These are phyloP conservation scores for Tragelaphus strepsiceros DNA, from an alignment of 2,113 vertebrate genomes.

Conservation along the genomic window DNA sequence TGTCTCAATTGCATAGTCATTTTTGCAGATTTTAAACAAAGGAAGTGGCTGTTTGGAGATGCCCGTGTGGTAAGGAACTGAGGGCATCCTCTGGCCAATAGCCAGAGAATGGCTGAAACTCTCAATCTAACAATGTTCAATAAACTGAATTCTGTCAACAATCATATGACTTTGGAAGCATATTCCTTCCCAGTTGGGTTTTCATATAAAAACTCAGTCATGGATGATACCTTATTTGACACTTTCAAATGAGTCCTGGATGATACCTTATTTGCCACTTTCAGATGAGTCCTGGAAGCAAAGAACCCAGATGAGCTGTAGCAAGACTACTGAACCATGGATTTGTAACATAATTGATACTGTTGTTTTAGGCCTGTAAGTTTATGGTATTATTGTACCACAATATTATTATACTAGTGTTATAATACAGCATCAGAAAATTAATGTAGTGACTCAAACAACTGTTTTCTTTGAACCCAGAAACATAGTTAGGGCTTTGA, in stretches of 20 bases:
- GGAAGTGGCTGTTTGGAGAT: background rate
- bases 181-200: background rate
- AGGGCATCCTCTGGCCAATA: background rate
- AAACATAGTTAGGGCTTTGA: background rate
- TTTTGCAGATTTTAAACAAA: background rate
- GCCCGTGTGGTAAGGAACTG: background rate
- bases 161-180: background rate
- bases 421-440: background rate
- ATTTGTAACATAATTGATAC: background rate
- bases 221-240: background rate
- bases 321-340: background rate
- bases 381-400: background rate
- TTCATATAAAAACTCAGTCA: background rate
- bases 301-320: background rate
- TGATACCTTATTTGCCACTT: background rate
- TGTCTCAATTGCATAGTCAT: background rate
- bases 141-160: background rate
- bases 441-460: background rate
- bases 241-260: background rate
- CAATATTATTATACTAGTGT: background rate
- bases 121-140: background rate
- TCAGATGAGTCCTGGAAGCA: background rate
- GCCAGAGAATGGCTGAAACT: background rate
- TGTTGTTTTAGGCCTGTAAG: background rate
- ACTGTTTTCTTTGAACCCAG: background rate